Percentiles rank a stretch among this genome's conserved stretches.
Conservation (phyloP, 2,113 vertebrate genomes). For the Brachirus orientalis region DNA sequence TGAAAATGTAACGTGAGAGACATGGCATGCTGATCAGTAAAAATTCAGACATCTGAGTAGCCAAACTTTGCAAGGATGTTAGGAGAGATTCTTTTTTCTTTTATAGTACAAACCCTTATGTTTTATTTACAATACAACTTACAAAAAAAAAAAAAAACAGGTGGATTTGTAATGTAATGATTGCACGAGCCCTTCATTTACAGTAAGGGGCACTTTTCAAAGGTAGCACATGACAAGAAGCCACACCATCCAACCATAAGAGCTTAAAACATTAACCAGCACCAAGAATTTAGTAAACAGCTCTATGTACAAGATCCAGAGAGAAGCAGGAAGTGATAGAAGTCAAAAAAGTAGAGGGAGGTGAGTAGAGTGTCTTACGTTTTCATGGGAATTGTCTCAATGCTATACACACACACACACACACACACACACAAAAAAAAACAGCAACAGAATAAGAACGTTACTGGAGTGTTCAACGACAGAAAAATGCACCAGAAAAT, state of each 20-base stretch:
- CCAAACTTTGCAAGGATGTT: conserved; percentile 29
- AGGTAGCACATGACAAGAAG: conserved; percentile 72
- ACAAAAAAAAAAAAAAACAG: conserved; percentile 61
- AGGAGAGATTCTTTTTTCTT: conserved; percentile 13
- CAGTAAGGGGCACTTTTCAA: conserved; percentile 78
- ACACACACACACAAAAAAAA: conserved; percentile 83
- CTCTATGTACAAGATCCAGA: conserved; percentile 74
- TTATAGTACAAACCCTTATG: conserved; percentile 58
- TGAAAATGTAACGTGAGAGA: conserved; percentile 74
- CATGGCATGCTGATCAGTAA: too few species aligned
- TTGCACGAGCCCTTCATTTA: conserved; percentile 78
- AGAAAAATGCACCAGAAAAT: conserved; percentile 47
- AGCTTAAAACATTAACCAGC: conserved; percentile 73
- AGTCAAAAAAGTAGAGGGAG: conserved; percentile 48
- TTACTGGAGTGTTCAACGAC: conserved; percentile 53
- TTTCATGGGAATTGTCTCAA: conserved; percentile 89
- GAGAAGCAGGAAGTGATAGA: conserved; percentile 50
- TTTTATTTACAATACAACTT: conserved; percentile 66
- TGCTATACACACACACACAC: conserved; percentile 88
- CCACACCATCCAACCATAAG: conserved; percentile 73
- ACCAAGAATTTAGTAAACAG: conserved; percentile 78
- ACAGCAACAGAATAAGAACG: conserved; percentile 60
- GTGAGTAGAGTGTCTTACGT: conserved; percentile 84
- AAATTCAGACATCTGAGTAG: conserved; percentile 34
- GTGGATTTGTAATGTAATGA: conserved; percentile 61